These are phyloP conservation scores for Dryas iulia DNA, from an alignment of 1,140 invertebrate genomes.

Conservation along the genomic window DNA sequence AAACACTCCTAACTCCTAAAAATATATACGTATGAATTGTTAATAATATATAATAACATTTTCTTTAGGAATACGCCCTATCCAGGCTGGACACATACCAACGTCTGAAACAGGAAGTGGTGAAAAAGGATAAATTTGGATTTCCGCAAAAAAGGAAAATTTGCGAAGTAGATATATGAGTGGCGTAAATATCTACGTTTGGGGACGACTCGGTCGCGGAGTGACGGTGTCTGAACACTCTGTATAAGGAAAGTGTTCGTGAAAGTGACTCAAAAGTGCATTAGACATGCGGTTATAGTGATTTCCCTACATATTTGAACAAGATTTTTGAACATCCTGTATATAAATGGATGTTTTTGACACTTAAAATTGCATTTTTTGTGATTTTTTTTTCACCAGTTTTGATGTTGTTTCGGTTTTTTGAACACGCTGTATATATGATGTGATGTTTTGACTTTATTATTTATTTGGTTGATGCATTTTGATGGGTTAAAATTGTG, in stretches of 20 bases:
- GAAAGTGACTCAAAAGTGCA: not conserved
- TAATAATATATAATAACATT: constrained; percentile 10
- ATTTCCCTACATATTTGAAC: not conserved
- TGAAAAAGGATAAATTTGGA: constrained; percentile 70
- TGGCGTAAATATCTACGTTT: constrained; percentile 6
- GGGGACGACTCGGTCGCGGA: not conserved
- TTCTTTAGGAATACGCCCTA: constrained; percentile 81
- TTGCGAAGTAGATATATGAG: constrained; percentile 78
- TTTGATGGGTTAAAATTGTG: not conserved
- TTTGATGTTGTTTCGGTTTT: too few relatives aligned
- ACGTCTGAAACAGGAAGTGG: constrained; percentile 81
- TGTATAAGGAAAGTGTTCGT: not conserved
- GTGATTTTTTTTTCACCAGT: too few relatives aligned
- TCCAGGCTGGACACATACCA: constrained; percentile 81
- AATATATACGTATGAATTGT: too few relatives aligned
- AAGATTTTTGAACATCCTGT: constrained; percentile 9
- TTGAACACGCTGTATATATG: not conserved
- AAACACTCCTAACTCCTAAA: too few relatives aligned
- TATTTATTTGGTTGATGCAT: not conserved
- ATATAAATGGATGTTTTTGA: constrained; percentile 5
- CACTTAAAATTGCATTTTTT: not conserved
- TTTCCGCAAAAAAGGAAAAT: constrained; percentile 78
- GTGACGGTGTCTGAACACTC: not conserved
- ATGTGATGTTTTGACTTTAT: not conserved
- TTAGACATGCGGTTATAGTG: not conserved